These are phyloP conservation scores for Sesamia nonagrioides DNA, from an alignment of 1,140 invertebrate species.

Conservation along the genomic window DNA sequence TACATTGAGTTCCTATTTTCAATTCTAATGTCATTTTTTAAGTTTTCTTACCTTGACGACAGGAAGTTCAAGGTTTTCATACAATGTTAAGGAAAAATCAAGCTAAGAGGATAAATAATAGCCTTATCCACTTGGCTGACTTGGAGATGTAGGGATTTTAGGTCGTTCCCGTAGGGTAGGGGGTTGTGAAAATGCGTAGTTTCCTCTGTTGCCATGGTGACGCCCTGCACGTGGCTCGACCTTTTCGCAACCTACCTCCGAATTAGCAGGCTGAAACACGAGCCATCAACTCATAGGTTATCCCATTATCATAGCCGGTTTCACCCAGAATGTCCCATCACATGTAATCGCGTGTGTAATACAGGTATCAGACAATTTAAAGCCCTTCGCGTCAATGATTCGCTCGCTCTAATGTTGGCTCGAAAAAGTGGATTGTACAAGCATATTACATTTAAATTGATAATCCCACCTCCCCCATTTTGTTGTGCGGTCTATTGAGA, in stretches of 20 bases:
- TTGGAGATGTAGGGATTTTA: conserved; percentile 56
- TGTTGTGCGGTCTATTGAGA: conserved; percentile 55
- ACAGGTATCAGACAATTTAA: conserved; percentile 47
- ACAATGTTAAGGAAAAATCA: conserved; percentile 8
- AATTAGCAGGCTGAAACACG: conserved; percentile 71
- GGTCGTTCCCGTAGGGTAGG: conserved; percentile 53
- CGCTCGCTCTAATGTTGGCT: conserved; percentile 14
- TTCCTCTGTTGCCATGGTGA: conserved; percentile 83
- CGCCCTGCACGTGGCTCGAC: conserved; percentile 77
- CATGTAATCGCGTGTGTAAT: conserved; percentile 66
- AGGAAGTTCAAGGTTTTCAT: background rate
- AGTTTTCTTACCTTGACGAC: background rate
- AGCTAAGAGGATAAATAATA: conserved; percentile 47
- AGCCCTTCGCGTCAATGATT: conserved; percentile 25
- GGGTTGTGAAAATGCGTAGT: conserved; percentile 79
- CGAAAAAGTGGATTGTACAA: conserved; percentile 32
- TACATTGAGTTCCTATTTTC: background rate
- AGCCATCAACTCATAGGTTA: conserved; percentile 64
- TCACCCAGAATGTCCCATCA: conserved; percentile 59
- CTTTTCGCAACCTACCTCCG: conserved; percentile 63
- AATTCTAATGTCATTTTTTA: background rate
- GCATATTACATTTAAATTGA: conserved; percentile 65
- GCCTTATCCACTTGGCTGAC: conserved; percentile 46
- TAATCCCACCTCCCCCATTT: conserved; percentile 62
- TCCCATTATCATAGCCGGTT: conserved; percentile 63